Percentiles rank a stretch among this genome's conserved stretches.
phyloP scores from a whole-genome alignment of 2,113 vertebrate species.

The Gambusia holbrooki region DNA sequence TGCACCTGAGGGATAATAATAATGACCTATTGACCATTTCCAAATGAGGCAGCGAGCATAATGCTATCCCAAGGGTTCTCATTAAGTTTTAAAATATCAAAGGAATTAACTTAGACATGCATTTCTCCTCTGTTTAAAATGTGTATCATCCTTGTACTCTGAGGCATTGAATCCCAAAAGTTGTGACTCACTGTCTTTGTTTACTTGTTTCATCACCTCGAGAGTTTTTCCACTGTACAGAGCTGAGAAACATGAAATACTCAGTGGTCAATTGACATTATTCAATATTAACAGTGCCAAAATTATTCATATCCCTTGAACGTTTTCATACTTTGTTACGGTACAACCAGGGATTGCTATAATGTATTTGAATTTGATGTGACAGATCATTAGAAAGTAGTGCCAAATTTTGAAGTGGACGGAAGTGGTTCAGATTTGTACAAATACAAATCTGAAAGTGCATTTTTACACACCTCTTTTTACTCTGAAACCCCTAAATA shows the following conservation, averaged over 20 bases:
- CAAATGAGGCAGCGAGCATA: conserved; percentile 4
- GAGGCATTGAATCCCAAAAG: neutral
- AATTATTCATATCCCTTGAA: neutral
- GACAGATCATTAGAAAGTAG: neutral
- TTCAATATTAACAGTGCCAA: neutral
- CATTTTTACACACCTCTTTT: no score
- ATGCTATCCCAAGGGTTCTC: conserved; percentile 39
- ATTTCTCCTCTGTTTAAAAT: neutral
- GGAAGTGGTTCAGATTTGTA: no score
- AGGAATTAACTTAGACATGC: neutral
- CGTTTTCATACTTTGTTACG: neutral
- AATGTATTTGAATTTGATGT: neutral
- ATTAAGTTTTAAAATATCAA: conserved; percentile 42
- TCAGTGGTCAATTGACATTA: conserved; percentile 33
- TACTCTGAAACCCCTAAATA: no score
- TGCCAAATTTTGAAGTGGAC: no score
- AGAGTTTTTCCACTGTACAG: neutral
- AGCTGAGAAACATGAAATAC: conserved; percentile 6
- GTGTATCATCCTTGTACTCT: neutral
- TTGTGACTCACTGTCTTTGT: neutral
- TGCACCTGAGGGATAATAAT: conserved; percentile 48
- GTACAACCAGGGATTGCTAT: neutral
- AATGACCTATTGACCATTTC: conserved; percentile 72
- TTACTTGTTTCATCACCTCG: neutral
- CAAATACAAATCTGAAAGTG: no score